Evolutionary conservation across 2,113 vertebrate genomes (phyloP), one percentile per base, ranked within the genome.

Genomic region (Marmota monax): DNA sequence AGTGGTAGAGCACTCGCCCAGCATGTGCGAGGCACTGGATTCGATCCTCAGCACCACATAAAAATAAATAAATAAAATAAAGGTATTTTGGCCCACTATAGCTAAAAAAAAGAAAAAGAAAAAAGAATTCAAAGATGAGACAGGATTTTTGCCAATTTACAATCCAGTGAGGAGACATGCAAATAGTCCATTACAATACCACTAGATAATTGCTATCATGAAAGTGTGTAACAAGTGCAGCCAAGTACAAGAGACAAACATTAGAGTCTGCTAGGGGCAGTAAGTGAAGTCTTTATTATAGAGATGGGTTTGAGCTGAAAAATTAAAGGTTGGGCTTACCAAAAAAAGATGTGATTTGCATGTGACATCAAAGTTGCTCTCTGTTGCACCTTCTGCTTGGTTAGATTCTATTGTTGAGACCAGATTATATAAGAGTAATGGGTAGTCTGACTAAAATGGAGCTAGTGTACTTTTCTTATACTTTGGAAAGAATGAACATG

Each of bases 91-190:
- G 45, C 45, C 45, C 45, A 45, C 45, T 45, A 45, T 8, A 45
- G 45, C 45, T 45, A 45, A 45, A 45, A 8, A 45, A 45, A 45
- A 45, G 5, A 6, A 9, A 45, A 45, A 45, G 1, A 6, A 45
- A 45, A 45, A 86, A 70, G n/a, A 88, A 86, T 87, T 96, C 56
- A 95, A 79, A 97, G 58, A 67, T 91, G 87, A 95, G 32, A 76
- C 39, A 89, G 65, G n/a, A 82, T 88, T 56, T 96, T 85, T 72
- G 90, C 29, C 82, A 90, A 32, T 39, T 95, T 96, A 51, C 20
- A 80, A 32, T 85, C 6, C 85, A 86, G 70, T 85, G 74, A 95
- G 83, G 39, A 84, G 90, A 63, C 45, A 32, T 78, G 53, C 48
- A 96, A 86, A 91, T 92, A 61, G 56, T 4, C 9, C 9, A 25